Conservation (phyloP, 2,113 vertebrate genomes). For the Megaceryle maxima region DNA sequence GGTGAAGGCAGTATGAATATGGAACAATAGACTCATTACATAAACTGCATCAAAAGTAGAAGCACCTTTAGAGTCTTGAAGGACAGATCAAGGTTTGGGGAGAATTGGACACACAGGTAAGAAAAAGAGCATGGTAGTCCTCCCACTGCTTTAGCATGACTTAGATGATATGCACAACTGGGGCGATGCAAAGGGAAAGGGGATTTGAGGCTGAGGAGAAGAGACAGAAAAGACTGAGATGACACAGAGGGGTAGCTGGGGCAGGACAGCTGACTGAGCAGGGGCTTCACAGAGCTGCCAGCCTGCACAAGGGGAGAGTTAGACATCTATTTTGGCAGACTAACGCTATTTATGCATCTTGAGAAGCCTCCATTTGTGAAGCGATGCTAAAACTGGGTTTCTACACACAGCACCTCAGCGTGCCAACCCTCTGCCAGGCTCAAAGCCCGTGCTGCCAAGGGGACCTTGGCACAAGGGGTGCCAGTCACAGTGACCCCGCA, state of each 20-base stretch:
- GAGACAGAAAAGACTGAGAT: background rate
- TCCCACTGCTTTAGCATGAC: background rate
- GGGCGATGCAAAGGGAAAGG: background rate
- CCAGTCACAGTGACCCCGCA: background rate
- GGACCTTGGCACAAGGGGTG: background rate
- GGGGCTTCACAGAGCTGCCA: background rate
- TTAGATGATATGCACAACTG: background rate
- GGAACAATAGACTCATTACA: accelerated
- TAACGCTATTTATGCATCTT: background rate
- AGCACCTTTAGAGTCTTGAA: background rate
- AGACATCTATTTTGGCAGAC: background rate
- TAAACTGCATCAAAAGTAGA: background rate
- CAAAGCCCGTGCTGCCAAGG: background rate
- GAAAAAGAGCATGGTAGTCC: background rate
- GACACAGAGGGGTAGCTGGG: background rate
- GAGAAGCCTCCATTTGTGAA: background rate
- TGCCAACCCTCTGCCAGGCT: background rate
- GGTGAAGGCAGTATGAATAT: accelerated
- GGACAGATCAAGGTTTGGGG: background rate
- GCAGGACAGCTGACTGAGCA: background rate
- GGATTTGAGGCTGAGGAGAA: background rate
- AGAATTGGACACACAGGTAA: accelerated
- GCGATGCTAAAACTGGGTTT: background rate
- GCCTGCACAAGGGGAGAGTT: background rate
- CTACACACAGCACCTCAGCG: background rate